Base-by-base conservation (phyloP, 2,888 invertebrate genomes). In the Carcina quercana region DNA sequence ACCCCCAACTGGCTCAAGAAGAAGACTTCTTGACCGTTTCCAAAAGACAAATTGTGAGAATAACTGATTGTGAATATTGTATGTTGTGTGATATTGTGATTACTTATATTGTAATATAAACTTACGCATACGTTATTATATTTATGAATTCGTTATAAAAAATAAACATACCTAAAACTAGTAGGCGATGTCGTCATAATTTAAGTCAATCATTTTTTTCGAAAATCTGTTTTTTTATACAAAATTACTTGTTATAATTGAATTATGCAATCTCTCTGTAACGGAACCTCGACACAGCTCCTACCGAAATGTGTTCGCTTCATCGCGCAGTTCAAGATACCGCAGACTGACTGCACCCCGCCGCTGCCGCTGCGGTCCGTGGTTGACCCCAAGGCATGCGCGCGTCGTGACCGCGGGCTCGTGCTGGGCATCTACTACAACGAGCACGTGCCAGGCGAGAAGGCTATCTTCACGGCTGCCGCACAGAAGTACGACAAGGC, bases 381-480 rank as follows among this genome's bases (percentile, higher is more conserved):
- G 22, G 25, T 50, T 7, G 66, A 75, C 34, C 62, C 70, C 0
- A 62, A 60, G 25, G 30, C 48, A n/a, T 83, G 83, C 45, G 38
- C 28, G 12, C 36, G 37, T 17, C 63, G 64, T 28, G 73, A 79
- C 42, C 78, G 68, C 43, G 90, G 87, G 0, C 73, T 91, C 3
- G 85, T 91, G 11, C 53, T 90, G 10, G 90, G 90, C 8, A 74
- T 89, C 13, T 90, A 89, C 59, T 84, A 76, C 24, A 88, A 89
- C 48, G 87, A 88, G 31, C 75, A 87, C 28, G 69, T 84, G 15
- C 60, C 53, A 15, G 71, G 47, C 28, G 85, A 88, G 30, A 64
- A 63, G 1, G 88, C 88, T 1, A 85, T 86, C 38, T 72, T 90
- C 15, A 90, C 90, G 0, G 86, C 87, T 3, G 78, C 86, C 14